Conservation (phyloP, 2,797 vertebrate species). For the Chelonia mydas region DNA sequence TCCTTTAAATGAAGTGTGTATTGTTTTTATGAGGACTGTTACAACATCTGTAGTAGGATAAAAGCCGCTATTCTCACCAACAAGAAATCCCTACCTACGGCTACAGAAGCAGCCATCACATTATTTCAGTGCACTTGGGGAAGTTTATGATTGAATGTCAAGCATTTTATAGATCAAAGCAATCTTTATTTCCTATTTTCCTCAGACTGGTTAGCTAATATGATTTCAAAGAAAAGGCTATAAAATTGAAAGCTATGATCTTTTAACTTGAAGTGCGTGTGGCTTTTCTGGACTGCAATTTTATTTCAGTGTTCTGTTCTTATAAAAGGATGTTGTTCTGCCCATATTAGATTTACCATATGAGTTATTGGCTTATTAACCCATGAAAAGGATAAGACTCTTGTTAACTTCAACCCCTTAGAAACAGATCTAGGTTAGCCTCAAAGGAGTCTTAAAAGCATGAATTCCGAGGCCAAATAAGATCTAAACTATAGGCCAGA, state of each 20-base stretch:
- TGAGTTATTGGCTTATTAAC: not conserved
- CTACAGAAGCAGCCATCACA: not conserved
- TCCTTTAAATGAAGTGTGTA: not conserved
- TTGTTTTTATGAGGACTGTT: not conserved
- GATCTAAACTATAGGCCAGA: not conserved
- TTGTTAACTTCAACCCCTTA: not conserved
- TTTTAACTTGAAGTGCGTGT: not conserved
- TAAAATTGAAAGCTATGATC: not conserved
- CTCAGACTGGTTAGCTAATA: slow-evolving; percentile 12
- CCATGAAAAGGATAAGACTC: not conserved
- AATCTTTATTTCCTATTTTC: slow-evolving; percentile 43
- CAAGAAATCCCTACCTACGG: not conserved
- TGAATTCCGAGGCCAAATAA: not conserved
- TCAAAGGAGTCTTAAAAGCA: slow-evolving; percentile 8
- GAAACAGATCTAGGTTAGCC: not conserved
- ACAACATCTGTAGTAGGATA: not conserved
- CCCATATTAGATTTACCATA: not conserved
- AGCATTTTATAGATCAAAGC: slow-evolving; percentile 25
- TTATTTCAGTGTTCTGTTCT: slow-evolving; percentile 21
- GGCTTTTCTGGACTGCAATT: slow-evolving; percentile 10
- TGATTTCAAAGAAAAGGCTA: not conserved
- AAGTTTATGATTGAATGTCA: not conserved
- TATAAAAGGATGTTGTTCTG: not conserved
- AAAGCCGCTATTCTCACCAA: not conserved
- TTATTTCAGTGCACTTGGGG: not conserved